A percentile compares a stretch with the other conserved stretches of the same genome.
Conservation (phyloP, 2,888 invertebrate species). For the Halictus ligatus region DNA sequence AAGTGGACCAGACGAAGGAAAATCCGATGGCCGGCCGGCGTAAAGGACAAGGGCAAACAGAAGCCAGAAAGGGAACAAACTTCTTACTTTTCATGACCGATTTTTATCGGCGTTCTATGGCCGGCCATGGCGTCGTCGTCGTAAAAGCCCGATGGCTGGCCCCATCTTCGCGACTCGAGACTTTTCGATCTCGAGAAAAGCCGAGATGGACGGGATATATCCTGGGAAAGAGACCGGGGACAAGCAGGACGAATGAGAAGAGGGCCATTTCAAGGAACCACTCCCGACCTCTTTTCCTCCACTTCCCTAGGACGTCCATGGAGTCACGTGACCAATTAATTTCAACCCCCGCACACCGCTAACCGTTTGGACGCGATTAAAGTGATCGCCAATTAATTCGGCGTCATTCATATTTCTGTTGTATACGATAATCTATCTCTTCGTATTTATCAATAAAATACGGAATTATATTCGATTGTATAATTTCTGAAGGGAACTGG, state of each 20-base stretch:
- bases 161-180: slow-evolving; percentile 45
- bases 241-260: slow-evolving; percentile 20
- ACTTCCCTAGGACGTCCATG: slow-evolving; percentile 11
- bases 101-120: slow-evolving; percentile 75
- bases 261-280: slow-evolving; percentile 38
- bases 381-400: not conserved
- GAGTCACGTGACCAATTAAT: slow-evolving; percentile 31
- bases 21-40: slow-evolving; percentile 22
- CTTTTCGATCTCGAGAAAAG: slow-evolving; percentile 54
- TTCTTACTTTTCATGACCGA: slow-evolving; percentile 78
- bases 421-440: not conserved
- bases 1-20: slow-evolving; percentile 40
- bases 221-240: slow-evolving; percentile 1
- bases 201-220: slow-evolving; percentile 33
- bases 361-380: not conserved
- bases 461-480: not conserved
- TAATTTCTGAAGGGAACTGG: not conserved
- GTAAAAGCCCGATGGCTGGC: slow-evolving; percentile 68
- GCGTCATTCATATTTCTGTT: not conserved
- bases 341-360: slow-evolving; percentile 4
- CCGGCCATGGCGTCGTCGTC: slow-evolving; percentile 52
- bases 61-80: slow-evolving; percentile 63
- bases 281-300: slow-evolving; percentile 14
- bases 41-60: slow-evolving; percentile 48
- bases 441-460: not conserved